These are phyloP conservation scores for Nerophis ophidion DNA, from an alignment of 2,113 vertebrate genomes.

Conservation along the genomic window DNA sequence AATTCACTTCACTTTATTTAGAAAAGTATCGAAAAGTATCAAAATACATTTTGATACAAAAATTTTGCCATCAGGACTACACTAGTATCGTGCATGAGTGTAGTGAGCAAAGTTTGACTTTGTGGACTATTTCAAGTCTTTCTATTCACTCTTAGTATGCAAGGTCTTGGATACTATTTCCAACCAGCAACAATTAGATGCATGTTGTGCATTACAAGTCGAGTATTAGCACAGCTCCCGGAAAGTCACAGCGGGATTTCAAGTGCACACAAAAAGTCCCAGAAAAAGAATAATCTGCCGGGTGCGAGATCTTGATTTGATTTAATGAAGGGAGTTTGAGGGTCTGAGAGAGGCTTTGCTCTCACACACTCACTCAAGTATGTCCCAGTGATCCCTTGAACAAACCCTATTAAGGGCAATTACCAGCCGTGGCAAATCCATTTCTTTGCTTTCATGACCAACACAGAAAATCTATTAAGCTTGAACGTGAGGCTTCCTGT, in stretches of 20 bases:
- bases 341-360: slow-evolving; percentile 54
- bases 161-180: too few species aligned
- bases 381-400: slow-evolving; percentile 66
- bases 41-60: too few species aligned
- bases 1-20: too few species aligned
- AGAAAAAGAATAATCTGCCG: slow-evolving; percentile 69
- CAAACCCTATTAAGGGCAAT: slow-evolving; percentile 66
- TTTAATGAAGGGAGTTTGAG: slow-evolving; percentile 67
- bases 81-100: too few species aligned
- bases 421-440: slow-evolving; percentile 63
- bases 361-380: slow-evolving; percentile 50
- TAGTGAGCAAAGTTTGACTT: too few species aligned
- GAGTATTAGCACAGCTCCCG: slow-evolving; percentile 65
- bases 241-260: slow-evolving; percentile 69
- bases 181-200: too few species aligned
- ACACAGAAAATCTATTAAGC: slow-evolving; percentile 60
- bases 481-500: slow-evolving; percentile 60
- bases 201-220: too few species aligned
- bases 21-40: too few species aligned
- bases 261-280: slow-evolving; percentile 12
- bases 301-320: slow-evolving; percentile 70
- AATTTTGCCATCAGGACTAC: too few species aligned
- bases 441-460: slow-evolving; percentile 58
- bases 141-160: too few species aligned
- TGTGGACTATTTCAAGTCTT: too few species aligned